These are phyloP conservation scores for Sinohyriopsis cumingii DNA, from an alignment of 2,888 invertebrate species.

Conservation along the genomic window DNA sequence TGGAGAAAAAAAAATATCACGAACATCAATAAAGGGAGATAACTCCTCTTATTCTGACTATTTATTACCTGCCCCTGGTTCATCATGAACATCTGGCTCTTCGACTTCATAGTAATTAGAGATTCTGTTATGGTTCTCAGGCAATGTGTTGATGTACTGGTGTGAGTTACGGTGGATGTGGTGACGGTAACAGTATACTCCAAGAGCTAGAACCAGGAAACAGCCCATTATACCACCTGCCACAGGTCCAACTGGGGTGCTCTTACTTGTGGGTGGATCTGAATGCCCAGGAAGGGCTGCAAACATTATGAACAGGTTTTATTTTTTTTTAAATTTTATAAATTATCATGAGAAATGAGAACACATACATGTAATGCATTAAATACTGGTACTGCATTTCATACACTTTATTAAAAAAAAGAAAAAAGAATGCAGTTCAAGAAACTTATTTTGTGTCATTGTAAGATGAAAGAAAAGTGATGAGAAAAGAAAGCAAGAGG, in stretches of 20 bases:
- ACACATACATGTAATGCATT: not conserved
- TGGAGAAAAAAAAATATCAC: no score
- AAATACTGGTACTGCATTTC: no score
- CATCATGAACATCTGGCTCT: slow-evolving; percentile 67
- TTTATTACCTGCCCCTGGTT: slow-evolving; percentile 59
- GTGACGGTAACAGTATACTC: slow-evolving; percentile 84
- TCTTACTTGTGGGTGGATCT: slow-evolving; percentile 56
- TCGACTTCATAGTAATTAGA: slow-evolving; percentile 72
- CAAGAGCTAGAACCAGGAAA: slow-evolving; percentile 85
- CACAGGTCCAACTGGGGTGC: slow-evolving; percentile 86
- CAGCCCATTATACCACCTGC: slow-evolving; percentile 89
- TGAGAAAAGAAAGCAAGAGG: no score
- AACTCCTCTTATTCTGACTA: not conserved
- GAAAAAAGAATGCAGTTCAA: no score
- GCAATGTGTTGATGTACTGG: slow-evolving; percentile 67
- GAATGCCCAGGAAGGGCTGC: slow-evolving; percentile 45
- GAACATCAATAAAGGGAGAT: no score
- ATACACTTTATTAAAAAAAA: no score
- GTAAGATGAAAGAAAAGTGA: no score
- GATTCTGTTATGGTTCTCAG: slow-evolving; percentile 70
- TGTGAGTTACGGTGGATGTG: slow-evolving; percentile 69
- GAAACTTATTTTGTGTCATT: no score
- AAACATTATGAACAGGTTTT: slow-evolving; percentile 7
- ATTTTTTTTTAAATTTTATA: not conserved
- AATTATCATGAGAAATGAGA: not conserved